Evolutionary conservation across 1,140 invertebrate genomes (phyloP).

Genomic region (Popillia japonica): DNA sequence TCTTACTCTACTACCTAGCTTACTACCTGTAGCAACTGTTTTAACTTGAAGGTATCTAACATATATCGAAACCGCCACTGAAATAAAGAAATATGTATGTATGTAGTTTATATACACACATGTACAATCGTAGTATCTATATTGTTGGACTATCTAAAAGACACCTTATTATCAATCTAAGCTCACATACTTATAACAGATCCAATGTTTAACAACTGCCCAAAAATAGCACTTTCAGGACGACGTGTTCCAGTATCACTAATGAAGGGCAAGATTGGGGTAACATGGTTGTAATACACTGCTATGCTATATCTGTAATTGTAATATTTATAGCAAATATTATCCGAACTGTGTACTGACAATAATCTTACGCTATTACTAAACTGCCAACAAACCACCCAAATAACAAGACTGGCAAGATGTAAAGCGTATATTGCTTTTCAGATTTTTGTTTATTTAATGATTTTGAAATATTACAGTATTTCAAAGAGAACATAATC

Average conservation of each 20-base stretch:
- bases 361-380: slow-evolving; percentile 42
- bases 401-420: background rate
- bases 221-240: slow-evolving; percentile 83
- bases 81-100: background rate
- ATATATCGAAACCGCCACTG: background rate
- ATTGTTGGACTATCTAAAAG: background rate
- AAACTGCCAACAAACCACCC: slow-evolving; percentile 43
- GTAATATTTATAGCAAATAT: slow-evolving; percentile 11
- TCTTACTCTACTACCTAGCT: background rate
- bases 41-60: background rate
- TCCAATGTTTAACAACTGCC: slow-evolving; percentile 76
- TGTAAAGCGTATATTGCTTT: background rate
- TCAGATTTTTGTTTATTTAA: no score
- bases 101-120: no score
- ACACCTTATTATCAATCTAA: background rate
- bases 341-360: background rate
- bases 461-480: no score
- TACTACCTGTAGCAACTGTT: background rate
- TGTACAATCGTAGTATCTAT: no score
- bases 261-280: slow-evolving; percentile 78
- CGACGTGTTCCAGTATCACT: slow-evolving; percentile 78
- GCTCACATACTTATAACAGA: slow-evolving; percentile 72
- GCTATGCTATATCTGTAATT: slow-evolving; percentile 60
- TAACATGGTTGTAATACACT: slow-evolving; percentile 72
- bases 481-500: no score